These are phyloP conservation scores for Tolmerus cingulatus DNA, from an alignment of 2,888 invertebrate genomes.

Conservation along the genomic window DNA sequence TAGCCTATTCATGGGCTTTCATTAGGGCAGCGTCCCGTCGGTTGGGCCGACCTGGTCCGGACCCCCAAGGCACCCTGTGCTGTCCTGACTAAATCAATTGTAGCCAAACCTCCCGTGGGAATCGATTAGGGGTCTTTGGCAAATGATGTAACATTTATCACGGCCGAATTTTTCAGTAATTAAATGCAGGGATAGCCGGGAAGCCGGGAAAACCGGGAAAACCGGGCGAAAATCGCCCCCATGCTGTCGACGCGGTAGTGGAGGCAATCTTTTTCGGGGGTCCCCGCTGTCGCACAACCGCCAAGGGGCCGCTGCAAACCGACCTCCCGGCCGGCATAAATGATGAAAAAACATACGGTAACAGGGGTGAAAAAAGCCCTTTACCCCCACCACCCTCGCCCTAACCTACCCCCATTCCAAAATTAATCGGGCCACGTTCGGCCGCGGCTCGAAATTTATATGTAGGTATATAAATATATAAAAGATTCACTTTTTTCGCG, in stretches of 20 bases:
- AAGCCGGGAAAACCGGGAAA: not conserved
- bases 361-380: not conserved
- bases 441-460: not conserved
- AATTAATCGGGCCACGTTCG: slow-evolving; percentile 8
- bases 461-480: not conserved
- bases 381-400: not conserved
- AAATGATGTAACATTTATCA: slow-evolving; percentile 42
- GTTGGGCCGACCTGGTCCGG: not conserved
- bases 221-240: not conserved
- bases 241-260: not conserved
- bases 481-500: not conserved
- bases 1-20: slow-evolving; percentile 35
- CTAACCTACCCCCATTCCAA: not conserved
- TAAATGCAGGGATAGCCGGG: slow-evolving; percentile 32
- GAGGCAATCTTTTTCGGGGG: not conserved
- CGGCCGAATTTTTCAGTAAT: slow-evolving; percentile 34
- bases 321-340: not conserved
- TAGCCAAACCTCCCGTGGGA: not conserved
- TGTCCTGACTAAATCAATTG: slow-evolving; percentile 21
- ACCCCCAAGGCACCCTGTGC: not conserved
- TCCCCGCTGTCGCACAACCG: not conserved
- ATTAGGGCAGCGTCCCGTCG: not conserved
- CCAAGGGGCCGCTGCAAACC: not conserved
- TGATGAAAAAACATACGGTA: not conserved
- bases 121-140: slow-evolving; percentile 18